Base-by-base conservation (phyloP, 2,888 invertebrate genomes). In the Drosophila nigricruria region DNA sequence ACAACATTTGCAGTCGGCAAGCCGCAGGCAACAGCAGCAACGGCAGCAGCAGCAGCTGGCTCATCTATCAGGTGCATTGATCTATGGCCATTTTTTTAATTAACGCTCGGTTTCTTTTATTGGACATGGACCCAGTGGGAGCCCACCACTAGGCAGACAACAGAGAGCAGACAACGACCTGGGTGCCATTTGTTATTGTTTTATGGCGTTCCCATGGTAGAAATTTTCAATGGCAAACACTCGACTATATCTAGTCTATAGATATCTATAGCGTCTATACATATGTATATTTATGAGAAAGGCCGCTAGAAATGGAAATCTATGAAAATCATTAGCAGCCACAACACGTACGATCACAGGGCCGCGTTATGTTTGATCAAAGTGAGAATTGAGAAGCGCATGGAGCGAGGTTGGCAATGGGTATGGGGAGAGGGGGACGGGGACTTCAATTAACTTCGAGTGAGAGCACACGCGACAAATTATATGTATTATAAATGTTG, bases 1-100 rank as follows among this genome's bases (percentile, higher is more conserved):
- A 74, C 88, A 75, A 73, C 60, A 67, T 65, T 69, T 23, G 61
- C 49, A 23, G 56, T 20, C 6, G 4, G 40, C n/a, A 25, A 30
- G 23, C 30, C 34, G 36, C 20, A 9, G 40, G 23, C 52, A 34
- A 18, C 23, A n/a, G 34, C 52, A 32, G 8, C 20, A 20, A 2
- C 8, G 9, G 20, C 34, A 1, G n/a, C 30, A 30, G 3, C 56
- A 16, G 20, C 53, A 42, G 42, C 56, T 20, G 56, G 77, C 75
- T 71, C 75, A 87, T 79, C 76, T 86, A 87, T 87, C 87, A 88
- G 90, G 89, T 87, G 90, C 89, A 87, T 90, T 89, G 90, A 87
- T 87, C 87, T 90, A 82, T 86, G 77, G 82, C 77, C 72, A 88
- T 82, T 87, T 90, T 88, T 90, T 87, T 87, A 87, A 87, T 87